Evolutionary conservation across 2,888 invertebrate genomes (phyloP).

Genomic region (Nomada lathburiana): DNA sequence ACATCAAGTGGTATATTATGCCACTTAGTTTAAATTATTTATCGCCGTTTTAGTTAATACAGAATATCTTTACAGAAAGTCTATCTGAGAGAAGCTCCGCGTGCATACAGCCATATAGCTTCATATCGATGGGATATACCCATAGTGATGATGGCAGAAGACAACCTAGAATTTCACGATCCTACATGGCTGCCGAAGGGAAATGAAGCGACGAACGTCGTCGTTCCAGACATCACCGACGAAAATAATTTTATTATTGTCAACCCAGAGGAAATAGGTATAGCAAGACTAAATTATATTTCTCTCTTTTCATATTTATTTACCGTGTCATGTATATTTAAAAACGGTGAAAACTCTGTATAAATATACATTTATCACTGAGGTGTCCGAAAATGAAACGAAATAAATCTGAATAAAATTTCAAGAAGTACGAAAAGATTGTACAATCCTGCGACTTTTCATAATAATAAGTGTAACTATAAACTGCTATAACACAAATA

Average conservation of each 20-base stretch:
- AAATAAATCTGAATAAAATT: not conserved
- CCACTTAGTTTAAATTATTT: too few relatives aligned
- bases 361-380: too few relatives aligned
- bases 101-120: conserved; percentile 87
- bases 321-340: too few relatives aligned
- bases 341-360: too few relatives aligned
- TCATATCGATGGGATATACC: conserved; percentile 91
- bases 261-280: conserved; percentile 94
- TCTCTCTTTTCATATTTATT: too few relatives aligned
- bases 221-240: conserved; percentile 86
- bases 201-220: conserved; percentile 83
- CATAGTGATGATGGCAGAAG: conserved; percentile 87
- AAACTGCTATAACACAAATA: not conserved
- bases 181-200: conserved; percentile 89
- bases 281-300: not conserved
- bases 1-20: too few relatives aligned
- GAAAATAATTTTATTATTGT: conserved; percentile 90
- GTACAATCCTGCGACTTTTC: too few relatives aligned
- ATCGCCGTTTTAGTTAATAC: too few relatives aligned
- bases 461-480: conserved; percentile 86
- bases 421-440: too few relatives aligned
- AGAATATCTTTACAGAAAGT: conserved; percentile 86
- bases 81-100: conserved; percentile 89
- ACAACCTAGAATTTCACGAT: conserved; percentile 87
- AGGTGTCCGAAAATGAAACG: too few relatives aligned